Evolutionary conservation across 2,888 invertebrate species (phyloP), one percentile per base, ranked within the genome.

Genomic region (Bembecia ichneumoniformis): DNA sequence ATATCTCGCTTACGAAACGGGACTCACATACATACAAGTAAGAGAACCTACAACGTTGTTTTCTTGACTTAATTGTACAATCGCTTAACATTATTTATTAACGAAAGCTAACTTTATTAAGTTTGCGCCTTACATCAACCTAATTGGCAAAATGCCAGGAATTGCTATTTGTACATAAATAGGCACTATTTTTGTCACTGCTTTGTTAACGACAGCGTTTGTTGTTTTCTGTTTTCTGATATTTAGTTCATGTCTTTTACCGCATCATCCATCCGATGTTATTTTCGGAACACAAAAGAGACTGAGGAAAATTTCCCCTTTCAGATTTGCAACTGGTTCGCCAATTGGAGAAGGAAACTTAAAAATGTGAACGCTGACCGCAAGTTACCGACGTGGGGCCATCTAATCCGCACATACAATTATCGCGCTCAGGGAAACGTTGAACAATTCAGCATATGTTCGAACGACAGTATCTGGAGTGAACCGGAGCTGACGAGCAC

Each of bases 271-370:
- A 28, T 28, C 9, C 28, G 28, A 9, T 28, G 28, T 28, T 11
- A 40, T 40, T 13, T 13, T 40, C 13, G 40, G 40, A 40, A 13
- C 40, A 40, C n/a, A 40, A 40, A 11, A 40, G 13, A 40, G 40
- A 40, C 40, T n/a, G 11, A 40, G 14, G 14, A 40, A n/a, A 40
- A n/a, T n/a, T 5, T 57, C 34, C 55, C 36, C 52, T 78, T 77
- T 47, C 77, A 92, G 91, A 91, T 92, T 51, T 92, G 92, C 63
- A 94, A 94, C 74, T 94, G 94, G 94, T 94, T 94, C 70, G 94
- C 94, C n/a, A 94, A 94, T 65, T 94, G 94, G 94, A 86, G 94
- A 52, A 80, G 94, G 62, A 94, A 94, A 71, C 76, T 94, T 51
- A 93, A 93, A 77, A 93, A 93, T 68, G 92, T 92, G 0, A 92